Evolutionary conservation across 2,797 vertebrate species (phyloP).

Genomic region (Cryptoblepharus egeriae): DNA sequence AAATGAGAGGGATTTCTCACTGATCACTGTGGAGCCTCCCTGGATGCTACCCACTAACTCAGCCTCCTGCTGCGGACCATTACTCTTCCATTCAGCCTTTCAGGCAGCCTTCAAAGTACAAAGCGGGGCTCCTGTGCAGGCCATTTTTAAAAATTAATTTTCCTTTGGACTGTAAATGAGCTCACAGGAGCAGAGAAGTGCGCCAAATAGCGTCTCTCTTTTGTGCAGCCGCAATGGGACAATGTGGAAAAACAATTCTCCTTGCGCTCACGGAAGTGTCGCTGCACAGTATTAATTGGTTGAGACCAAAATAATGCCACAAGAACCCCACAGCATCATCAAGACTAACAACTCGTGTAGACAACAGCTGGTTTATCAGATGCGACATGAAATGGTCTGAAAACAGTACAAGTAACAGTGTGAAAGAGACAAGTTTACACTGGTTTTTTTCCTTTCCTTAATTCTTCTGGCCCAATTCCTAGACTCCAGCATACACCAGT

Average conservation of each 20-base stretch:
- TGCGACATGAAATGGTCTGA: background rate
- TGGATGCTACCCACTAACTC: constrained; percentile 31
- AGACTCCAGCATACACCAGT: too few species aligned
- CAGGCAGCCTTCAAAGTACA: constrained; percentile 39
- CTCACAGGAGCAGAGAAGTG: background rate
- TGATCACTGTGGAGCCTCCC: background rate
- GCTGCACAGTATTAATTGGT: background rate
- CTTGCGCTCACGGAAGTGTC: background rate
- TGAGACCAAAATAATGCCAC: background rate
- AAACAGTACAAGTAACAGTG: background rate
- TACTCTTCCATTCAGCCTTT: constrained; percentile 25
- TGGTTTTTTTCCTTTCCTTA: too few species aligned
- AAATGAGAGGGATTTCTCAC: constrained; percentile 44
- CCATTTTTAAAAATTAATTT: constrained; percentile 38
- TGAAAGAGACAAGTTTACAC: too few species aligned
- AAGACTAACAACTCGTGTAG: background rate
- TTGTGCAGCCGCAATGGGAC: constrained; percentile 16
- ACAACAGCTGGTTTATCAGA: background rate
- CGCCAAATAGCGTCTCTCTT: background rate
- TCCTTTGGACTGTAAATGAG: constrained; percentile 33
- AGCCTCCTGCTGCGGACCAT: constrained; percentile 1
- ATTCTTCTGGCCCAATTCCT: too few species aligned
- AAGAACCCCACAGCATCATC: background rate
- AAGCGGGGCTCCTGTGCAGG: constrained; percentile 5
- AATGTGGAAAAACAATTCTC: background rate